Conservation (phyloP, 2,113 vertebrate species). For the Peromyscus maniculatus region DNA sequence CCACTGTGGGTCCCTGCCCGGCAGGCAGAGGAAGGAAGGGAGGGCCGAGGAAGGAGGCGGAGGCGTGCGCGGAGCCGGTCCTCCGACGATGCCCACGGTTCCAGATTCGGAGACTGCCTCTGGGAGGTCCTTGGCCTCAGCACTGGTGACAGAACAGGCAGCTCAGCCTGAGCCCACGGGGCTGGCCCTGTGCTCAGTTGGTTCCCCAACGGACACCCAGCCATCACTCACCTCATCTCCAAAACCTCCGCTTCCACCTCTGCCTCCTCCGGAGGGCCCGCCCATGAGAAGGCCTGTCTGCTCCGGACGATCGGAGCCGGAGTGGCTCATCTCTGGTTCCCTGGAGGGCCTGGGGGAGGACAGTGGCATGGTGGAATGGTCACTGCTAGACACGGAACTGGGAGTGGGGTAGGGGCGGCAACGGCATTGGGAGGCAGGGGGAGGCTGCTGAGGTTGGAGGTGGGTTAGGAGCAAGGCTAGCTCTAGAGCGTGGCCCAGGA, state of each 20-base stretch:
- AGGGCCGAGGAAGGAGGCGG: constrained; percentile 52
- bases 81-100: not conserved
- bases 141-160: constrained; percentile 50
- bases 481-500: not conserved
- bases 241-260: constrained; percentile 51
- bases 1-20: constrained; percentile 44
- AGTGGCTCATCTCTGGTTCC: constrained; percentile 69
- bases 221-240: constrained; percentile 76
- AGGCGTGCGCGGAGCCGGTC: not conserved
- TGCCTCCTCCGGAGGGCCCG: constrained; percentile 54
- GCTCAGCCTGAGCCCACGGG: not conserved
- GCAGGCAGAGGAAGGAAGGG: constrained; percentile 80
- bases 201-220: not conserved
- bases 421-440: not conserved
- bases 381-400: not conserved
- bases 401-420: not conserved
- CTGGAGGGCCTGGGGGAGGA: constrained; percentile 58
- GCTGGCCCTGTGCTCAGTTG: not conserved
- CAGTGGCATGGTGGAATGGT: not conserved
- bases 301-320: not conserved
- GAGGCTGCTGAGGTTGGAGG: not conserved
- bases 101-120: not conserved
- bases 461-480: too few species aligned
- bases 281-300: constrained; percentile 69
- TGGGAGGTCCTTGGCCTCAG: not conserved